Conservation (phyloP, 2,113 vertebrate genomes). For the Platycercus adscitus region DNA sequence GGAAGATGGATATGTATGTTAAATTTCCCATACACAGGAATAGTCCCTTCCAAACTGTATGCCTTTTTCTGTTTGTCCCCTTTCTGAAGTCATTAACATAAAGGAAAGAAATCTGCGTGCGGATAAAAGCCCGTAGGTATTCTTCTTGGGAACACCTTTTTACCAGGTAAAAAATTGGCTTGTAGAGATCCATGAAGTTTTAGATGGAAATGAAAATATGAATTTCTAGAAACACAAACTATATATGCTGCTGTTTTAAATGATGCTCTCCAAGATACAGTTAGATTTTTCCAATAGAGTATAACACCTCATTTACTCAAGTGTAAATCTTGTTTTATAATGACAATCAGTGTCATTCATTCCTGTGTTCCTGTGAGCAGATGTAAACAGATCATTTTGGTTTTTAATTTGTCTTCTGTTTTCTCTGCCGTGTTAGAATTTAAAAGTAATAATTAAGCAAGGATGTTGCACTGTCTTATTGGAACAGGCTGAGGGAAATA, state of each 20-base stretch:
- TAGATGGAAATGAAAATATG: neutral
- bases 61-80: neutral
- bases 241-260: neutral
- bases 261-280: neutral
- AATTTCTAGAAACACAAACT: neutral
- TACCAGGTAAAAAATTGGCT: neutral
- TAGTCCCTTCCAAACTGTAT: neutral
- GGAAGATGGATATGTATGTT: neutral
- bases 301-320: neutral
- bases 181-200: neutral
- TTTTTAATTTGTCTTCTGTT: neutral
- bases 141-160: neutral
- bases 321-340: neutral
- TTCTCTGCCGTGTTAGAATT: neutral
- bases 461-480: neutral
- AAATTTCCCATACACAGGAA: neutral
- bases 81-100: neutral
- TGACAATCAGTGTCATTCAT: neutral
- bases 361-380: neutral
- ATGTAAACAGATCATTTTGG: constrained; percentile 21
- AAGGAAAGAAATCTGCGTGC: neutral
- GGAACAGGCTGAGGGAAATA: neutral
- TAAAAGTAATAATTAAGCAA: constrained; percentile 38
- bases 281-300: neutral
- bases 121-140: neutral